Percentiles rank a stretch among this genome's conserved stretches.
phyloP scores from a whole-genome alignment of 2,888 invertebrate species.

The Drosophila nr. perissopoda region DNA sequence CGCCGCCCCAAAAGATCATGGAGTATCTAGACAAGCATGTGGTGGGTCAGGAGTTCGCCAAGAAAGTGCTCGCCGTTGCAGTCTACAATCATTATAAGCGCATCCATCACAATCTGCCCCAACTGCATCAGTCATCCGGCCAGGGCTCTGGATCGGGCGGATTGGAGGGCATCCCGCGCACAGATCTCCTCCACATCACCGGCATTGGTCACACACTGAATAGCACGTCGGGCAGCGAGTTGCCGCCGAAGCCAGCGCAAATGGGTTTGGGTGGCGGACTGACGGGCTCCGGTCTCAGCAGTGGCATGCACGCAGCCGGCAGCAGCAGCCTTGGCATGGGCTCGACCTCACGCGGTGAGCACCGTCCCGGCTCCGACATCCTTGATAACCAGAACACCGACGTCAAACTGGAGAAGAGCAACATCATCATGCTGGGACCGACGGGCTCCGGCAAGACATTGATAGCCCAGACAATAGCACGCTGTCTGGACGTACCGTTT shows the following conservation, averaged over 20 bases:
- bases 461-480: slow-evolving; percentile 98
- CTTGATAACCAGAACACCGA: slow-evolving; percentile 93
- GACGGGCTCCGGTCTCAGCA: slow-evolving; percentile 48
- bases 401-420: slow-evolving; percentile 96
- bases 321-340: slow-evolving; percentile 10
- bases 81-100: slow-evolving; percentile 99
- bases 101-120: slow-evolving; percentile 95
- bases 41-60: slow-evolving; percentile 98
- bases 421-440: slow-evolving; percentile 97
- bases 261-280: slow-evolving; percentile 65
- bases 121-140: slow-evolving; percentile 67
- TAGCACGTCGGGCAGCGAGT: slow-evolving; percentile 82
- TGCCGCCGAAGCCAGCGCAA: slow-evolving; percentile 77
- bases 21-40: slow-evolving; percentile 98
- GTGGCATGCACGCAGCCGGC: slow-evolving; percentile 37
- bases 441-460: slow-evolving; percentile 99
- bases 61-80: slow-evolving; percentile 98
- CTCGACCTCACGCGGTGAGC: slow-evolving; percentile 62
- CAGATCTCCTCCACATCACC: slow-evolving; percentile 93
- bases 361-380: slow-evolving; percentile 89
- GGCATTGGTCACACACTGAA: slow-evolving; percentile 90
- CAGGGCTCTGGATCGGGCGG: slow-evolving; percentile 49
- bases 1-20: slow-evolving; percentile 98
- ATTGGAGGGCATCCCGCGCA: slow-evolving; percentile 82
- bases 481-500: slow-evolving; percentile 99